Evolutionary conservation across 2,888 invertebrate species (phyloP), one percentile per base, ranked within the genome.

Genomic region (Andricus quercusramuli): DNA sequence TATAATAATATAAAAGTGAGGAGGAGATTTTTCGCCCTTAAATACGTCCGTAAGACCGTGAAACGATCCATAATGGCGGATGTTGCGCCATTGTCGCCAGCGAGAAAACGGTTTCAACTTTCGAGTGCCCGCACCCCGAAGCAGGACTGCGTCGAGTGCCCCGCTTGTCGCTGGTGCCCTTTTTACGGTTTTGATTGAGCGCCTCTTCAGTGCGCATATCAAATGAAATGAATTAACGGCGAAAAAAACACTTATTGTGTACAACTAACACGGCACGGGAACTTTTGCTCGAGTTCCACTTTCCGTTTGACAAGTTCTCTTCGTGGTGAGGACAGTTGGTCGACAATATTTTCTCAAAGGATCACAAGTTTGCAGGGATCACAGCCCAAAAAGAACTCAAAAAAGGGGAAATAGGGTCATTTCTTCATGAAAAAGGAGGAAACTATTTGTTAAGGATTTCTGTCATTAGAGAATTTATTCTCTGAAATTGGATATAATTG

Each of bases 181-280:
- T 90, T 89, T 91, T 88, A 88, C 88, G 87, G 86, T 85, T 89
- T 90, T 91, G 92, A 92, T 91, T 84, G 91, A 92, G 91, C 91
- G 90, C 89, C 91, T 86, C 91, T 91, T 87, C 88, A 91, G 82
- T 89, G 88, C 88, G 89, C 88, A 89, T 85, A 86, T 88, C 89
- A 90, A 88, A 91, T 90, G 86, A 91, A 87, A 90, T 87, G 91
- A 91, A 91, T 91, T 90, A 91, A 86, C 86, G 86, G 70, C 70
- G 77, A 67, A 67, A 80, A 78, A 67, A 56, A 78, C 41, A 68
- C 74, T 74, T 74, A 74, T 74, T 74, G 56, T 74, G n/a, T 56
- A 15, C 25, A 68, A 64, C 56, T 20, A n/a, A 56, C n/a, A 22
- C 22, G 11, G 13, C 25, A 64, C 64, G 17, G 17, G 64, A 64